Base-by-base conservation (phyloP, 2,797 vertebrate species). In the Lagodon rhomboides region DNA sequence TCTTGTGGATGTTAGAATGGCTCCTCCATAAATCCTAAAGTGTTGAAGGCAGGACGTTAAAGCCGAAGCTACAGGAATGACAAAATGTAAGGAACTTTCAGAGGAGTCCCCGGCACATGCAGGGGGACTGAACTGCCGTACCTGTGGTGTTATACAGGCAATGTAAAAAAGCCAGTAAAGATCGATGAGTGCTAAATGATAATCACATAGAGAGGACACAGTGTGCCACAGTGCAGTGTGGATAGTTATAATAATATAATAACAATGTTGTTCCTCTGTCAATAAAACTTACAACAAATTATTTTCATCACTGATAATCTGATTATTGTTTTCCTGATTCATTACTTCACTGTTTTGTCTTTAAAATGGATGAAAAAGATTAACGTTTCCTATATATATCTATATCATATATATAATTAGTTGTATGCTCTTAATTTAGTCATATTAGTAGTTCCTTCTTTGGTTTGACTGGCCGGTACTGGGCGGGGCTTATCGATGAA, bases 1-100 rank as follows among this genome's bases (percentile, higher is more conserved):
- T 93, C 90, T 93, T 30, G 56, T 93, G 85, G 84, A 94, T 90
- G 83, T 93, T 90, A 68, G 77, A 93, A 93, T 79, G 84, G 73
- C 79, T 89, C 85, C 85, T 91, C 80, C 56, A 91, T 95, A 94
- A 95, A 96, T 89, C 85, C 82, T 67, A 51, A 93, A 90, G 93
- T 95, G 94, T 93, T 93, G 92, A 95, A 94, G 88, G 84, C 84
- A 76, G 82, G 75, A 81, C 43, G 65, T 84, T 89, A 93, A 93
- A 92, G 79, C 64, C 41, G 3, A 90, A 87, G 81, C 75, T 86
- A 70, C 75, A 82, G 60, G 74, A 87, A 85, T 73, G 82, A 80
- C 79, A 83, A 82, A 80, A 89, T 81, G 70, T 87, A 80, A 69
- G 56, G 75, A 85, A 64, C 25, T 62, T 77, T 77, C 65, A 73